phyloP scores from a whole-genome alignment of 2,797 vertebrate species.

The Hirundo rustica region DNA sequence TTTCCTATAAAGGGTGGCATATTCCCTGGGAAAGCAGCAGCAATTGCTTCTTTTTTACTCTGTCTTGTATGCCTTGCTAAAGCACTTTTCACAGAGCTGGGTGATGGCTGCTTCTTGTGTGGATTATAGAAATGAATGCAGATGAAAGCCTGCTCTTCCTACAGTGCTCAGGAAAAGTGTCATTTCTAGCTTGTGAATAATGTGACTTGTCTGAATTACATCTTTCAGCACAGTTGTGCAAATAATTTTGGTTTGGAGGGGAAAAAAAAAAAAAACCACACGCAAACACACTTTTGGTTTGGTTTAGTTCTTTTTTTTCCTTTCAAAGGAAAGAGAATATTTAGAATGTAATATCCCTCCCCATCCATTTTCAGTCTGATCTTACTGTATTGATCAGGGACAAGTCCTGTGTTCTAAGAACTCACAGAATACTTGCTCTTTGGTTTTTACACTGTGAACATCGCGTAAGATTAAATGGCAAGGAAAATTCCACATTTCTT shows the following conservation, averaged over 20 bases:
- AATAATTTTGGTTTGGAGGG: neutral
- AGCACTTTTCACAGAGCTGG: neutral
- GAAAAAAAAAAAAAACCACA: neutral
- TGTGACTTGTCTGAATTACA: neutral
- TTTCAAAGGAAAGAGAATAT: neutral
- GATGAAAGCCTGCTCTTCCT: slow-evolving; percentile 11
- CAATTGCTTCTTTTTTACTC: neutral
- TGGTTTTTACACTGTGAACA: neutral
- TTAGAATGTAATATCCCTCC: neutral
- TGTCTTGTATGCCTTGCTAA: neutral
- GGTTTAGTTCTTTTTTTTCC: neutral
- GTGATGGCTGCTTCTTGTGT: neutral
- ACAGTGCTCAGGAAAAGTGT: neutral
- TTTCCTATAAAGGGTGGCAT: neutral
- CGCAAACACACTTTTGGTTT: neutral
- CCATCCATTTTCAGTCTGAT: neutral
- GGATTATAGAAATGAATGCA: neutral
- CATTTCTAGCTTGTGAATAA: neutral
- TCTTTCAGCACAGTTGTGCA: neutral
- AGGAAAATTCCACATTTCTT: neutral
- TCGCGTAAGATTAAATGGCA: neutral
- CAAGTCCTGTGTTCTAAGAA: neutral
- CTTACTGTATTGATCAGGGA: neutral
- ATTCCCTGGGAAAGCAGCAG: neutral
- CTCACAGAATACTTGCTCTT: neutral